A percentile compares a stretch with the other conserved stretches of the same genome.
Evolutionary conservation across 1,140 invertebrate species (phyloP).

Genomic region (Leptinotarsa defecta): DNA sequence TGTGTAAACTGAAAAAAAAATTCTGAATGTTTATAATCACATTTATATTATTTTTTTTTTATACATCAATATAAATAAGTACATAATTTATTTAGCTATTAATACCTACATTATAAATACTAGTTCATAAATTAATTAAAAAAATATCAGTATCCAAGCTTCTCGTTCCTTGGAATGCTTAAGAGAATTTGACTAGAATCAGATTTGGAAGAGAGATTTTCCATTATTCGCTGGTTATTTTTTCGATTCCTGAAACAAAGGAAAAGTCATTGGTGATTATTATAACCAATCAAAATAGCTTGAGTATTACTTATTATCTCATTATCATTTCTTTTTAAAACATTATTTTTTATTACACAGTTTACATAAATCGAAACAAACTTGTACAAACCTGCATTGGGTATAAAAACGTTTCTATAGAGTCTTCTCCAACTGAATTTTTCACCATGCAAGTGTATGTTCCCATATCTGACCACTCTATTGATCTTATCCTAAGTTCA

Average conservation of each 20-base stretch:
- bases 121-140: conserved; percentile 31
- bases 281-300: not conserved
- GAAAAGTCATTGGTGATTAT: not conserved
- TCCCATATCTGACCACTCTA: conserved; percentile 82
- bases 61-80: conserved; percentile 31
- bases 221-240: conserved; percentile 21
- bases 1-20: not conserved
- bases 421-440: conserved; percentile 69
- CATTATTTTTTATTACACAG: not conserved
- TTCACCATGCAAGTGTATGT: conserved; percentile 74
- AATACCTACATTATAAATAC: conserved; percentile 31
- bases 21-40: not conserved
- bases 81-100: conserved; percentile 28
- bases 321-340: not conserved
- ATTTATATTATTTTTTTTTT: conserved; percentile 17
- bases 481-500: conserved; percentile 70
- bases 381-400: conserved; percentile 65
- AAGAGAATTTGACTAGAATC: conserved; percentile 27
- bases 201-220: conserved; percentile 14
- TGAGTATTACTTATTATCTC: too few relatives aligned
- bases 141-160: conserved; percentile 28
- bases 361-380: not conserved
- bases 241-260: conserved; percentile 38
- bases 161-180: conserved; percentile 10
- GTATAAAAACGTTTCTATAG: conserved; percentile 75